phyloP scores from a whole-genome alignment of 2,888 invertebrate species.

The Drosophila pullipes region DNA sequence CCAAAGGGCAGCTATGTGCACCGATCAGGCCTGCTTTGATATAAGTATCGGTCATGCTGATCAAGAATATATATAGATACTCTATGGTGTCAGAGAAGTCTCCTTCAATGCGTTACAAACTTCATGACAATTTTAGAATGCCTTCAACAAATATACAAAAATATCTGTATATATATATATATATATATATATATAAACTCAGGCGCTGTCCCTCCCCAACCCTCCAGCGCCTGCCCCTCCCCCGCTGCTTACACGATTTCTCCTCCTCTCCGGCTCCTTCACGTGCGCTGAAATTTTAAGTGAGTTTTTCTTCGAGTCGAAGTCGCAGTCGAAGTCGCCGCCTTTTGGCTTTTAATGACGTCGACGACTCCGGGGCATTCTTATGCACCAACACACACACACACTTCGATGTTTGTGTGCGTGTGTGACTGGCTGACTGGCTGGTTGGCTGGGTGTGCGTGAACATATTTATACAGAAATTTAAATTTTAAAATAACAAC shows the following conservation, averaged over 20 bases:
- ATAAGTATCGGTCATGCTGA: background rate
- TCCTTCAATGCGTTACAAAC: background rate
- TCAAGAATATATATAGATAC: background rate
- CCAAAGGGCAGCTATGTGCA: background rate
- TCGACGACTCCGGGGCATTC: conserved; percentile 73
- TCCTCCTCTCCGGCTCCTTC: conserved; percentile 41
- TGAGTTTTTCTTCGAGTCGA: conserved; percentile 68
- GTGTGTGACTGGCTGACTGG: conserved; percentile 6
- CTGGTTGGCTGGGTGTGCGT: conserved; percentile 38
- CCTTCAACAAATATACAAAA: background rate
- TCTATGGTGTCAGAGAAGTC: accelerated
- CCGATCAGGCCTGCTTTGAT: background rate
- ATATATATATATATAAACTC: background rate
- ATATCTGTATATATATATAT: background rate
- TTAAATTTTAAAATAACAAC: conserved; percentile 81
- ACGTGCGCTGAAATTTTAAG: conserved; percentile 79
- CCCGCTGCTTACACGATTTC: conserved; percentile 1
- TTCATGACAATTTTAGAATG: background rate
- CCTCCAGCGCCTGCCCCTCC: conserved; percentile 23
- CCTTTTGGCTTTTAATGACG: conserved; percentile 79
- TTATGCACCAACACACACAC: conserved; percentile 69
- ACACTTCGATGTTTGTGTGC: conserved; percentile 13
- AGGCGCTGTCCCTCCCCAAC: background rate
- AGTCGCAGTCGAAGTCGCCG: conserved; percentile 43
- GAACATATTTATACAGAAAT: conserved; percentile 77